Evolutionary conservation across 2,797 vertebrate species (phyloP), one percentile per base, ranked within the genome.

Genomic region (Lacerta viridis): DNA sequence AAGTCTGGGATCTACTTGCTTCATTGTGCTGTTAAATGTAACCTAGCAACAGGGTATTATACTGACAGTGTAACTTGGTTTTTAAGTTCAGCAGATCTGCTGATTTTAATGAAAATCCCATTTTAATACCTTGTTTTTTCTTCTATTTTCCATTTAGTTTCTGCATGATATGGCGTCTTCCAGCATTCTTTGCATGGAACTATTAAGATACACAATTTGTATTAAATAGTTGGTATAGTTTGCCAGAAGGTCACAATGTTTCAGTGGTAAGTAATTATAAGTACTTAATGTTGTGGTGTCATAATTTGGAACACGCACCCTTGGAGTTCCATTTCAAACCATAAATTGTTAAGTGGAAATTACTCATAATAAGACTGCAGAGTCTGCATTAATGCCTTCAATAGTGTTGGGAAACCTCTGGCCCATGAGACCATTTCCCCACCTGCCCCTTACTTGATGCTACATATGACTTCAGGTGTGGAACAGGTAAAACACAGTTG

Each of bases 191-290:
- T 50, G 4, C 68, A 46, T 36, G 72, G 83, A 90, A 85, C 39
- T 77, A 1, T 17, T 77, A 64, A 88, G 61, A 66, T 36, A 55
- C 50, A 23, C n/a, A 29, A 23, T 33, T 7, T 71, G 61, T 41
- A 33, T 27, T 82, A 78, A 55, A 39, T 46, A 78, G 66, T 23
- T 76, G 83, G 5, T 15, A 18, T 33, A 15, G 81, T 88, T 61
- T 80, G 39, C 39, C 71, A 46, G 50, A 29, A 61, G 50, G 39
- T 82, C 50, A 71, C n/a, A 46, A 43, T 59, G 46, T 90, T 88
- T 88, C 79, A 69, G 41, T 39, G 78, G 89, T 90, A 87, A 90
- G 79, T 71, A 39, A 59, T 69, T 61, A 36, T 46, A 81, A 7
- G 7, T 25, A 84, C 7, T 71, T 69, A 50, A 74, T 50, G 7